A percentile compares a stretch with the other conserved stretches of the same genome.
Evolutionary conservation across 1,140 invertebrate genomes (phyloP).

Genomic region (Orius insidiosus): DNA sequence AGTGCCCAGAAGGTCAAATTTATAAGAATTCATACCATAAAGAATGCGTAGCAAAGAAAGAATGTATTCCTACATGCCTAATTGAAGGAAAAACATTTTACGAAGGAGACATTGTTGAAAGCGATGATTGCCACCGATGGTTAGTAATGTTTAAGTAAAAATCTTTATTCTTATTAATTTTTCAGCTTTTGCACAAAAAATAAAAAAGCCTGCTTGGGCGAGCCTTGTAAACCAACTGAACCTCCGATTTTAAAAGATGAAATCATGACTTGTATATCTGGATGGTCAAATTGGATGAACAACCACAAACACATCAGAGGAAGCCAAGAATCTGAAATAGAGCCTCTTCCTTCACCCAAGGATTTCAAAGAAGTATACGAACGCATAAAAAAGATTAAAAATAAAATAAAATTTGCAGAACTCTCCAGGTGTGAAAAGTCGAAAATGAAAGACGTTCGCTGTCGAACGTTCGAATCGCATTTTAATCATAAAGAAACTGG

Average conservation of each 20-base stretch:
- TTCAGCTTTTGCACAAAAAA: slow-evolving; percentile 46
- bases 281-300: slow-evolving; percentile 63
- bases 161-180: slow-evolving; percentile 8
- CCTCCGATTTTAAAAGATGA: slow-evolving; percentile 22
- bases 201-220: slow-evolving; percentile 46
- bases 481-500: slow-evolving; percentile 44
- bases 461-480: slow-evolving; percentile 43
- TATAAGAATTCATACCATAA: slow-evolving; percentile 46
- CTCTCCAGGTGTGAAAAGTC: slow-evolving; percentile 31
- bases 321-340: slow-evolving; percentile 35
- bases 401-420: slow-evolving; percentile 15
- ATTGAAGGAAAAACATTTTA: slow-evolving; percentile 43
- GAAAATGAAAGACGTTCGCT: slow-evolving; percentile 53
- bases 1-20: slow-evolving; percentile 49
- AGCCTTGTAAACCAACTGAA: slow-evolving; percentile 33
- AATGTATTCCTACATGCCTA: slow-evolving; percentile 52
- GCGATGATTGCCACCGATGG: slow-evolving; percentile 61
- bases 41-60: slow-evolving; percentile 52
- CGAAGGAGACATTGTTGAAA: slow-evolving; percentile 58
- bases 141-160: slow-evolving; percentile 20
- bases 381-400: too few relatives aligned
- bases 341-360: slow-evolving; percentile 36
- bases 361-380: slow-evolving; percentile 23
- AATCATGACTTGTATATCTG: slow-evolving; percentile 33
- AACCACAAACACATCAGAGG: slow-evolving; percentile 28